Evolutionary conservation across 2,888 invertebrate species (phyloP), one percentile per base, ranked within the genome.

Genomic region (Psococerastis gibbosa): DNA sequence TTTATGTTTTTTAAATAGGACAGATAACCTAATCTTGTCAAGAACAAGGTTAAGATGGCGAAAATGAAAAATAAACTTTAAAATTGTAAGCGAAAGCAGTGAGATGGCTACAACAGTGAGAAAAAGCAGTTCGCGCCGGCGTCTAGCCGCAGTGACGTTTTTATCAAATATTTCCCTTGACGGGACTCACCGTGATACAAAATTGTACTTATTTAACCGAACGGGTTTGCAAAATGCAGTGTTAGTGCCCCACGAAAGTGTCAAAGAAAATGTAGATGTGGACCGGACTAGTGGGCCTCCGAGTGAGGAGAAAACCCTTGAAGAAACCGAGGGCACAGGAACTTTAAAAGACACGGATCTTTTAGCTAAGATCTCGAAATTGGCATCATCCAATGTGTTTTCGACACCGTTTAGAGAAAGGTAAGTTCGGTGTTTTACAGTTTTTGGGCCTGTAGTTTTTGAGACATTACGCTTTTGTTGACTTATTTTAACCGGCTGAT

Each of bases 101-200:
- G n/a, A n/a, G n/a, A 70, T 70, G 69, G 68, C 69, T 63, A 64
- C 62, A 56, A 63, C 66, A 53, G 54, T 66, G 51, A 68, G 66
- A 57, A 64, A 66, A 54, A 66, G 65, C 56, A 75, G 77, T 64
- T 81, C 82, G 56, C 74, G 84, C 58, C 73, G 87, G 64, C 75
- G 88, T 62, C 73, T 89, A 55, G 88, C 91, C 58, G 94, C 94
- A 53, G 74, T 91, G 57, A 83, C 87, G 57, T 95, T 94, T 69
- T 70, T 95, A 54, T 81, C 89, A 44, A 94, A 92, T 66, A 94
- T 95, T 60, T 89, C 92, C 49, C 69, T 94, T 49, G 91, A 92
- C 68, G 92, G 92, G 51, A 80, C 79, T 53, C 78, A 82, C 62
- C 74, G 73, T 58, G 79, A 81, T 60, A 75, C 76, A 47, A 73